These are phyloP conservation scores for Microtus richardsoni DNA, from an alignment of 2,113 vertebrate species.

Conservation along the genomic window DNA sequence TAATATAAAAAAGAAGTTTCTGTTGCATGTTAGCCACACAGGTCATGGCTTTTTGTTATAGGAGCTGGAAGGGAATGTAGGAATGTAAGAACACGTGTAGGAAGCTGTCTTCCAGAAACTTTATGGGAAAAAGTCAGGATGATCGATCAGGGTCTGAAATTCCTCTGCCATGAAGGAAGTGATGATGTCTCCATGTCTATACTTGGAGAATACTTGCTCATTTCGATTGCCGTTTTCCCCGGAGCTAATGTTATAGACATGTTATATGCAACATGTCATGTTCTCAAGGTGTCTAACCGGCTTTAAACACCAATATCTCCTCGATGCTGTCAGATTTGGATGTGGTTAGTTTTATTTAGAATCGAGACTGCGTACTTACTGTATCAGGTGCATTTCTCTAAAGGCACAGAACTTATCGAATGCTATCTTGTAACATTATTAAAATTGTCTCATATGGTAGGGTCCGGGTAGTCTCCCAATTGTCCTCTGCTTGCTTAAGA, in stretches of 20 bases:
- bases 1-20: background rate
- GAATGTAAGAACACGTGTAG: background rate
- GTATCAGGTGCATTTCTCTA: background rate
- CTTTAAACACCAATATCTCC: background rate
- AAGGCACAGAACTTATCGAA: background rate
- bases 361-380: background rate
- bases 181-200: background rate
- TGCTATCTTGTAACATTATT: background rate
- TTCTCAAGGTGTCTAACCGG: background rate
- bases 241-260: background rate
- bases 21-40: background rate
- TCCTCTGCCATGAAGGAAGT: background rate
- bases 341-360: constrained; percentile 4
- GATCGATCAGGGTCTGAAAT: background rate
- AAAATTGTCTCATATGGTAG: background rate
- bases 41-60: background rate
- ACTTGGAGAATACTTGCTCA: background rate
- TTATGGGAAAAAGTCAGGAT: background rate
- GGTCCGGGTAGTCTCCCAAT: background rate
- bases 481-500: background rate
- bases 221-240: background rate
- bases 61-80: background rate
- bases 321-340: background rate
- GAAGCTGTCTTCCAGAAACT: background rate
- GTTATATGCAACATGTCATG: background rate